phyloP scores from a whole-genome alignment of 64 coral and sea anemone species.

The Pachyseris speciosa region DNA sequence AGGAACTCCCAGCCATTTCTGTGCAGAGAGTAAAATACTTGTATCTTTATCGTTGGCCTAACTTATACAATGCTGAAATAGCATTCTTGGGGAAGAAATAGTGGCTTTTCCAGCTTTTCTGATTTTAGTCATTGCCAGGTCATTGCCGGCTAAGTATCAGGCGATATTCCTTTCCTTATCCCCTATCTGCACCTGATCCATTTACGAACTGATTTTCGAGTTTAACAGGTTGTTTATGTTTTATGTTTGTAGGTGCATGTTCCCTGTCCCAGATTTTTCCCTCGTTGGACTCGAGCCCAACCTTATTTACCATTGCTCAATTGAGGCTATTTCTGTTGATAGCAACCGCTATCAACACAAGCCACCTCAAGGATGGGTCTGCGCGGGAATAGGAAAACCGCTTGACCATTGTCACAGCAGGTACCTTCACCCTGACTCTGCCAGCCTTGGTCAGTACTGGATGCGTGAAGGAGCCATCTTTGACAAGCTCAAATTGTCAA shows the following conservation, averaged over 20 bases:
- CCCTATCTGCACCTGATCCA: no score
- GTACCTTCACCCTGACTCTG: constrained; percentile 80
- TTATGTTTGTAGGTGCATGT: constrained; percentile 76
- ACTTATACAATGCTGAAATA: no score
- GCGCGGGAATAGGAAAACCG: constrained; percentile 51
- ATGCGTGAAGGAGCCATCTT: constrained; percentile 80
- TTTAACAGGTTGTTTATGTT: background rate
- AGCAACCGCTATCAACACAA: constrained; percentile 74
- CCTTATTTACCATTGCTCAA: constrained; percentile 81
- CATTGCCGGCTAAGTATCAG: no score
- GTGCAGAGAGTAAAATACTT: no score
- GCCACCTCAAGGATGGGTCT: constrained; percentile 44
- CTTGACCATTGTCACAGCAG: constrained; percentile 37
- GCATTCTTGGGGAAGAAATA: no score
- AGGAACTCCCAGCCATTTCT: no score
- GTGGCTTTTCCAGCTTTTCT: no score
- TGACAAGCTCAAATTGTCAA: constrained; percentile 88
- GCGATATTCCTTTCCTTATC: no score
- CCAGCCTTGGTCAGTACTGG: constrained; percentile 80
- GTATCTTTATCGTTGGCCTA: no score
- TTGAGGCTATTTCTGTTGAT: constrained; percentile 66
- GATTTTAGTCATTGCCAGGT: no score
- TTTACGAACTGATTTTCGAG: no score
- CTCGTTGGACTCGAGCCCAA: constrained; percentile 69
- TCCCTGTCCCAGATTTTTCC: constrained; percentile 84